Evolutionary conservation across 2,797 vertebrate species (phyloP), one percentile per base, ranked within the genome.

Genomic region (Falco columbarius): DNA sequence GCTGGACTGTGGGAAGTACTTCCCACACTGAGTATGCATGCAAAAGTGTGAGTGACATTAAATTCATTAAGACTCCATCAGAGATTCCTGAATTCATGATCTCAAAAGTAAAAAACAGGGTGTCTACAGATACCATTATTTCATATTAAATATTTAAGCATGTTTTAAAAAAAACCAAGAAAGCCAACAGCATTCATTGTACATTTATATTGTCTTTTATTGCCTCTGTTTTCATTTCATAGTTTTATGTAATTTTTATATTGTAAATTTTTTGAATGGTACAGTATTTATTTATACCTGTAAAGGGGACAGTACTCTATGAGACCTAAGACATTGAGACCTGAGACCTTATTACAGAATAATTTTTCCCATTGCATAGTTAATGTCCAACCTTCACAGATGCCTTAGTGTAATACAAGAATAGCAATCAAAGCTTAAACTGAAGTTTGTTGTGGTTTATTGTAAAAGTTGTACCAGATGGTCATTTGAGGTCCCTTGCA

Each of bases 391-490:
- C 8, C 9, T 86, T 46, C 67, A 24, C n/a, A 30, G 44, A 52
- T 46, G 4, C 8, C 5, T 55, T 81, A 89, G 9, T 70, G 15
- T 21, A 59, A 47, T 73, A 46, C 49, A 81, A 67, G 6, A 70
- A 15, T 46, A 93, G 86, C 10, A 46, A 8, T n/a, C 42, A 86
- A 26, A 85, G n/a, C 2, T 90, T 74, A 88, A 93, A 93, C 12
- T 46, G 38, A 92, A 19, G 5, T 2, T 71, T 67, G 46, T 42
- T 52, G 11, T 32, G 7, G 0, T 0, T 17, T 75, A 49, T 72
- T 63, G 67, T 61, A 27, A 56, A 66, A 4, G 3, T 10, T 61
- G 19, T 20, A 54, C 34, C 3, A 47, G 20, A 42, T 19, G 2
- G 55, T 44, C 4, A 76, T 76, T 70, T 52, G 20, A n/a, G 21